A percentile compares a stretch with the other conserved stretches of the same genome.
Evolutionary conservation across 2,888 invertebrate species (phyloP).

Genomic region (Argyresthia albistria): DNA sequence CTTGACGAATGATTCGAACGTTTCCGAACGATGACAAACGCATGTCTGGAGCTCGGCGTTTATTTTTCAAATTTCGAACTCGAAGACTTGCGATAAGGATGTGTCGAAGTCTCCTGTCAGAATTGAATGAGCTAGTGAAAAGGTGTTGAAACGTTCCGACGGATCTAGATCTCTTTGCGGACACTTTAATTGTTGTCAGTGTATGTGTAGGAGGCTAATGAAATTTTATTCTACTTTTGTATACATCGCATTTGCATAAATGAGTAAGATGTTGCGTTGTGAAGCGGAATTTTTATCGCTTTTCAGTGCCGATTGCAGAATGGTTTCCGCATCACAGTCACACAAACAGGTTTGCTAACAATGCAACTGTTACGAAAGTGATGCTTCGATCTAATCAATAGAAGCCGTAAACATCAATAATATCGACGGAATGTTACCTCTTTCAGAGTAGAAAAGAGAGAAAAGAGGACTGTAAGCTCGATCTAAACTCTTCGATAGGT

Average conservation of each 20-base stretch:
- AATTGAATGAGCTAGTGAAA: constrained; percentile 51
- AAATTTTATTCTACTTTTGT: neutral
- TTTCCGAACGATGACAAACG: constrained; percentile 48
- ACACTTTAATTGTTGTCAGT: constrained; percentile 53
- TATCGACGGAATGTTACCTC: too few relatives aligned
- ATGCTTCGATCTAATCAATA: too few relatives aligned
- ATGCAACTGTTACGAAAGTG: too few relatives aligned
- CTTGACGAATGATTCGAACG: constrained; percentile 51
- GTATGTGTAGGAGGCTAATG: neutral
- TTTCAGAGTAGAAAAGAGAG: too few relatives aligned
- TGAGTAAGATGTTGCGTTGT: too few relatives aligned
- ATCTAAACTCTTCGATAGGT: too few relatives aligned
- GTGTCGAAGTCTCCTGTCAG: constrained; percentile 57
- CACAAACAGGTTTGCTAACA: too few relatives aligned
- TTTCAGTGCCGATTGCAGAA: too few relatives aligned
- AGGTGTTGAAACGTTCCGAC: constrained; percentile 52
- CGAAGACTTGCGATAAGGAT: constrained; percentile 40
- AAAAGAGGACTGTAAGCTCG: too few relatives aligned
- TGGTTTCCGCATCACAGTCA: too few relatives aligned
- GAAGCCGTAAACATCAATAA: too few relatives aligned
- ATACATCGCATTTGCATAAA: neutral
- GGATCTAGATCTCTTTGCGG: constrained; percentile 51
- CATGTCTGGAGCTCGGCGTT: constrained; percentile 11
- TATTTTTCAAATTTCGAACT: constrained; percentile 33
- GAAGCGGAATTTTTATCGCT: too few relatives aligned